Evolutionary conservation across 1,140 invertebrate genomes (phyloP).

Genomic region (Scaptomyza graminum): DNA sequence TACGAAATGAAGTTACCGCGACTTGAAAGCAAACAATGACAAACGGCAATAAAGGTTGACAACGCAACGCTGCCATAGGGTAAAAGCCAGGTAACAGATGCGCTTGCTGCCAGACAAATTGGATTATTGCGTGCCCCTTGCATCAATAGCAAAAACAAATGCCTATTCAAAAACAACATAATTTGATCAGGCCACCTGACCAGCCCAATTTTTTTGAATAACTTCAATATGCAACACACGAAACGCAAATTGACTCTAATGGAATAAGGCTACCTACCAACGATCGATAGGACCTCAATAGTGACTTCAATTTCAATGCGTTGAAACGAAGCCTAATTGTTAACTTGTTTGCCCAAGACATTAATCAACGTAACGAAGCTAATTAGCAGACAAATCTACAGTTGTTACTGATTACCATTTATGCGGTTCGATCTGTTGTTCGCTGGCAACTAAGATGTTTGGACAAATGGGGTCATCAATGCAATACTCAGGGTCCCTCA

Average conservation of each 20-base stretch:
- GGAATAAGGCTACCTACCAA: conserved; percentile 22
- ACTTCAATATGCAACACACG: conserved; percentile 17
- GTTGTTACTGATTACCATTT: conserved; percentile 7
- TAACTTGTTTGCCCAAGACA: conserved; percentile 15
- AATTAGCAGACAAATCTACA: conserved; percentile 46
- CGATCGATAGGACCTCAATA: not conserved
- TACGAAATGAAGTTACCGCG: conserved; percentile 61
- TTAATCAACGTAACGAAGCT: conserved; percentile 55
- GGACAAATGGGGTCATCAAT: conserved; percentile 16
- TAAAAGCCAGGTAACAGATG: conserved; percentile 5
- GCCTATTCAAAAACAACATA: conserved; percentile 47
- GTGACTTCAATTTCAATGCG: not conserved
- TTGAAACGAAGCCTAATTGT: conserved; percentile 32
- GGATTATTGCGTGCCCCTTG: conserved; percentile 61
- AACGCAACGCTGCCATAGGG: not conserved
- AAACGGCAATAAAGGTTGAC: not conserved
- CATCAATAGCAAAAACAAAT: conserved; percentile 55
- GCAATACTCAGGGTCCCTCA: conserved; percentile 5
- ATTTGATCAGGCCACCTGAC: conserved; percentile 28
- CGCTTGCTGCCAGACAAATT: conserved; percentile 43
- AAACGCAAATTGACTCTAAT: not conserved
- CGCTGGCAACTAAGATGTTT: not conserved
- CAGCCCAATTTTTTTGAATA: conserved; percentile 6
- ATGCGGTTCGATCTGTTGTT: not conserved
- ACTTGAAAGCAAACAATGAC: conserved; percentile 60